A percentile compares a stretch with the other conserved stretches of the same genome.
phyloP scores from a whole-genome alignment of 2,113 vertebrate genomes.

The Noctilio leporinus region DNA sequence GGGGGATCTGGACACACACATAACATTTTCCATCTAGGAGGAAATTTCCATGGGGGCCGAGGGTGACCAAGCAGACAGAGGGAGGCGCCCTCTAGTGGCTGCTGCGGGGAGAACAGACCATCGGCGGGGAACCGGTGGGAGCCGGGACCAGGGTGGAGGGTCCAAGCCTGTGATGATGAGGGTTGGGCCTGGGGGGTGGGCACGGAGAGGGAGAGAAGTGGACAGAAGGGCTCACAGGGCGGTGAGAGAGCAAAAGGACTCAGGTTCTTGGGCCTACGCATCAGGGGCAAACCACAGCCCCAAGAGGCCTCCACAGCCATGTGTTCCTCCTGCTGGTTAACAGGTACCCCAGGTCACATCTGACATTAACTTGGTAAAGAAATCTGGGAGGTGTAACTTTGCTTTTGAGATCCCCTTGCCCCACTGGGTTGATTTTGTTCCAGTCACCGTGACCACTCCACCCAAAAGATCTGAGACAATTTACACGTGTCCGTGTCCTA shows the following conservation, averaged over 20 bases:
- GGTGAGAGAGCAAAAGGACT: neutral
- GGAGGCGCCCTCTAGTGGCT: neutral
- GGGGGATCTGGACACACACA: neutral
- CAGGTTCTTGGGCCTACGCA: neutral
- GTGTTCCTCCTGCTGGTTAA: neutral
- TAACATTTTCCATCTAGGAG: neutral
- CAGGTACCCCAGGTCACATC: neutral
- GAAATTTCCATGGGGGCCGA: neutral
- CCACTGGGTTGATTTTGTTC: neutral
- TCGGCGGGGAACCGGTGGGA: neutral
- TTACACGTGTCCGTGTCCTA: neutral
- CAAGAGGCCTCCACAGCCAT: neutral
- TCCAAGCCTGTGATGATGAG: neutral
- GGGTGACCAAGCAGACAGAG: neutral
- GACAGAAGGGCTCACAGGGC: neutral
- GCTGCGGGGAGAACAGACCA: neutral
- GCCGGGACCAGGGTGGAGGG: too few species aligned
- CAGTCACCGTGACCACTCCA: neutral
- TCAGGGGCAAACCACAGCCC: neutral
- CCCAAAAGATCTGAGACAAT: neutral
- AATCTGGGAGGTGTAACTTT: neutral
- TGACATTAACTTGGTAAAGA: neutral
- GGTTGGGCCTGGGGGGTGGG: neutral
- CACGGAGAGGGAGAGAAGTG: neutral
- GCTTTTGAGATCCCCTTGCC: neutral